Base-by-base conservation (phyloP, 2,113 vertebrate genomes). In the Percina caprodes region DNA sequence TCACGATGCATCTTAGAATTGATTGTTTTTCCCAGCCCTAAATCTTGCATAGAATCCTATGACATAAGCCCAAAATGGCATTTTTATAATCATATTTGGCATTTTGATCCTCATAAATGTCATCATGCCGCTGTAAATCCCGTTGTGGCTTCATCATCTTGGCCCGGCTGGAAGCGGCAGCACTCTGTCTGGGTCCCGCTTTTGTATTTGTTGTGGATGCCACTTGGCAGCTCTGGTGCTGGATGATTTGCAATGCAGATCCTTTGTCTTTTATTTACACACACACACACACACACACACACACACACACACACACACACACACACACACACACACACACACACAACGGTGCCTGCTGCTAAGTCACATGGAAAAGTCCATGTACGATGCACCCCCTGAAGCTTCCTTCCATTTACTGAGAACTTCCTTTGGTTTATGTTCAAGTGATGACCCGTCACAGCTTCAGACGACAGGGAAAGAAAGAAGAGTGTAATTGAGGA, bases 171-270 rank as follows among this genome's bases (percentile, higher is more conserved):
- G 48, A 77, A 15, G 46, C 1, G 4, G 46, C 35, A 23, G 67
- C 2, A 0, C 26, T 74, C 49, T 68, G 80, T 72, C 84, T 75
- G 78, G 8, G 61, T 73, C 66, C 39, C 19, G 10, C 48, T 18
- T 85, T 77, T 80, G 69, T 61, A 62, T 74, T 69, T 83, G 77
- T 69, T 60, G 59, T 60, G 2, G 45, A 78, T 21, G 30, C 70
- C 60, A n/a, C 77, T 80, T 72, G 73, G 74, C 83, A 68, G 73
- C 83, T 74, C 48, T 18, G 61, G 68, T 74, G 73, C 51, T 55
- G 45, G 66, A 69, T 71, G 3, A 85, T 86, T 87, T 87, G 82
- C 87, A 82, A 71, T 83, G 61, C 87, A 89, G 87, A 88, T 87
- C 51, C 33, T 56, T 26, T 74, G 76, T 76, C 45, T 65, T 52